Percentiles rank a stretch among this genome's conserved stretches.
Evolutionary conservation across 2,113 vertebrate species (phyloP).

Genomic region (Semicossyphus pulcher): DNA sequence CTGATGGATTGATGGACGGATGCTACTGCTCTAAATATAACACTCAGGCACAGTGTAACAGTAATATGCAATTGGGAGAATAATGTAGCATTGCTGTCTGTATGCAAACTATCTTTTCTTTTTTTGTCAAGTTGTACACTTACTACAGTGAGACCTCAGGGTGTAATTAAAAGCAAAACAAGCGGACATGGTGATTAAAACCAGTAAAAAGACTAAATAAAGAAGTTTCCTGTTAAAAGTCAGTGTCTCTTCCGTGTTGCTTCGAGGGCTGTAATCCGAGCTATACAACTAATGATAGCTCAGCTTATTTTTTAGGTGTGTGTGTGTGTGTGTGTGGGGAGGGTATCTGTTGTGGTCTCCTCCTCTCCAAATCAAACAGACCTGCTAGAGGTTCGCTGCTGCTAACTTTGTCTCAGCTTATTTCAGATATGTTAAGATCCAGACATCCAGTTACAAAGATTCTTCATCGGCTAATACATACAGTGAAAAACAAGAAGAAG

Average conservation of each 20-base stretch:
- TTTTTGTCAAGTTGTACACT: background rate
- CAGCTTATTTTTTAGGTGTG: background rate
- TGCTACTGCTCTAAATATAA: no score
- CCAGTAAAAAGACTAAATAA: background rate
- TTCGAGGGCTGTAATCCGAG: background rate
- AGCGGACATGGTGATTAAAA: background rate
- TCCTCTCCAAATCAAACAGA: background rate
- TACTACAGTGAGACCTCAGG: background rate
- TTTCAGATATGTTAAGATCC: no score
- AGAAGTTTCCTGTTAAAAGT: background rate
- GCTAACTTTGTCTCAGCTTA: no score
- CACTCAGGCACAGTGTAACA: no score
- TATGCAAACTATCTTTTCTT: background rate
- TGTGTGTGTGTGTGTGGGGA: no score
- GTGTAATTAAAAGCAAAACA: background rate
- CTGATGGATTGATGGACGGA: constrained; percentile 26
- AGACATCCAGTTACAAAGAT: no score
- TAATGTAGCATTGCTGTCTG: constrained; percentile 10
- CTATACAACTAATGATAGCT: background rate
- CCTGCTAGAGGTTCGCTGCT: no score
- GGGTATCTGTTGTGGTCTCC: background rate
- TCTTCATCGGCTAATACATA: no score
- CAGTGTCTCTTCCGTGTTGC: background rate
- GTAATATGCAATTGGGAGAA: no score
- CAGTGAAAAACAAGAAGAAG: no score